Conservation (phyloP, 2,797 vertebrate genomes). For the Anguilla obscura region DNA sequence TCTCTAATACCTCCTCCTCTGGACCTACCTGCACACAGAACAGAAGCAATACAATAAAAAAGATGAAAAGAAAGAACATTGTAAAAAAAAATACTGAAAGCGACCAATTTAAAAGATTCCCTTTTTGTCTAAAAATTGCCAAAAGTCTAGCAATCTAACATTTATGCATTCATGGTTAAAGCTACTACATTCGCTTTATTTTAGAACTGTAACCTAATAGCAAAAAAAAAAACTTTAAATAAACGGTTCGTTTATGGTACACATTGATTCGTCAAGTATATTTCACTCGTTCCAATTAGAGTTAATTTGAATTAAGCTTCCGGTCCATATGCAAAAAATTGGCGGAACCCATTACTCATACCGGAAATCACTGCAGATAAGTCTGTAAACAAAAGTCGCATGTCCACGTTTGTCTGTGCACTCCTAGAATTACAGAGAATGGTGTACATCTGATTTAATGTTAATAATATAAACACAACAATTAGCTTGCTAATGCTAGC, state of each 20-base stretch:
- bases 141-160: neutral
- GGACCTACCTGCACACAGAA: slow-evolving; percentile 78
- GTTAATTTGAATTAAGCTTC: neutral
- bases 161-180: neutral
- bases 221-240: neutral
- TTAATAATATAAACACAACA: neutral
- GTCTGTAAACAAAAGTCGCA: slow-evolving; percentile 7
- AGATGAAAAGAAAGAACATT: neutral
- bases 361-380: neutral
- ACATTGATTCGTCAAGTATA: neutral
- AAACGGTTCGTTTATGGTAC: no score
- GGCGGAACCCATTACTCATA: neutral
- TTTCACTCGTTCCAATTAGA: neutral
- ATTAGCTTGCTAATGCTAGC: neutral
- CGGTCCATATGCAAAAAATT: neutral
- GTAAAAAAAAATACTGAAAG: neutral
- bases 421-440: neutral
- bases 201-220: neutral
- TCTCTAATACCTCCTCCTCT: slow-evolving; percentile 73
- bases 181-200: neutral
- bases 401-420: neutral
- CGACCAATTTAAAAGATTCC: neutral
- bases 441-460: neutral
- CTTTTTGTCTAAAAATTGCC: neutral
- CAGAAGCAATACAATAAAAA: neutral